These are phyloP conservation scores for Metaphire vulgaris DNA, from an alignment of 1,140 invertebrate species.

Conservation along the genomic window DNA sequence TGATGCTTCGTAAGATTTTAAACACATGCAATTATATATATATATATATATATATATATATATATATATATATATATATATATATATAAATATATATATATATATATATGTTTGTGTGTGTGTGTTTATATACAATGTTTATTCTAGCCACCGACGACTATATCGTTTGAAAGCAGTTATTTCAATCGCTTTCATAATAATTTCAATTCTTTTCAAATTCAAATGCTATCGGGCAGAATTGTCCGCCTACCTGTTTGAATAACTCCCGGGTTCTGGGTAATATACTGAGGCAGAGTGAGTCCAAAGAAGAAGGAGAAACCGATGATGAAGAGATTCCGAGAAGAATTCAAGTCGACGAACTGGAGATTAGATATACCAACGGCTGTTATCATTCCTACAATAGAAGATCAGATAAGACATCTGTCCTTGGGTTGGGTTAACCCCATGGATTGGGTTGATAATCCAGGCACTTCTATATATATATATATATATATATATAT, in stretches of 20 bases:
- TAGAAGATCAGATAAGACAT: too few relatives aligned
- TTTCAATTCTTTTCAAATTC: background rate
- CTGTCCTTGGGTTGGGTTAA: too few relatives aligned
- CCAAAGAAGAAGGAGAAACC: slow-evolving; percentile 76
- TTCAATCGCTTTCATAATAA: background rate
- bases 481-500: too few relatives aligned
- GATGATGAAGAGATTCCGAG: slow-evolving; percentile 71
- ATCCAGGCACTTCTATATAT: too few relatives aligned
- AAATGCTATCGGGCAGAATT: background rate
- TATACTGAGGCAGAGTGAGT: slow-evolving; percentile 67
- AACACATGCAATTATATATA: too few relatives aligned
- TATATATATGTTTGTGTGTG: background rate
- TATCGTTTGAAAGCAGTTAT: background rate
- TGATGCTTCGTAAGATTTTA: too few relatives aligned
- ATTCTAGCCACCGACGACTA: background rate
- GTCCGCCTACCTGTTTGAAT: slow-evolving; percentile 59
- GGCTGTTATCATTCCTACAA: slow-evolving; percentile 27
- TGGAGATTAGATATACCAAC: slow-evolving; percentile 65
- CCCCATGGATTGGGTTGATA: too few relatives aligned
- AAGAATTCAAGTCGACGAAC: slow-evolving; percentile 70
- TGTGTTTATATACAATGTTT: background rate
- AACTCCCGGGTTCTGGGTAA: slow-evolving; percentile 60
- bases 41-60: too few relatives aligned
- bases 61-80: too few relatives aligned
- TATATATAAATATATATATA: too few relatives aligned